Base-by-base conservation (phyloP, 1,140 invertebrate species). In the Pomphorhynchus laevis region DNA sequence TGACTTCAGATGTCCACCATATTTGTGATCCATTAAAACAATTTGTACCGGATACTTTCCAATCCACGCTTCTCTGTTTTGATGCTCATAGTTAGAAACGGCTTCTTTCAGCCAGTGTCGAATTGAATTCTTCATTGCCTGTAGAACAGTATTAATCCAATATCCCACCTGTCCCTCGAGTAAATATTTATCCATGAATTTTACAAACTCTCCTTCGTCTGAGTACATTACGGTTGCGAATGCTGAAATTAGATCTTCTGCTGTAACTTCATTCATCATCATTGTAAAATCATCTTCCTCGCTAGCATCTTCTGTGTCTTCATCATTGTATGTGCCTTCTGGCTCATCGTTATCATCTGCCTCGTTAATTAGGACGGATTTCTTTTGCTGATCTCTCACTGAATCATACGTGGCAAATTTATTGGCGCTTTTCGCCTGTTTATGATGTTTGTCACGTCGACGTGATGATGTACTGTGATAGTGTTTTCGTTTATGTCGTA, bases 221-320 rank as follows among this genome's bases (percentile, higher is more conserved):
- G 25, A 29, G 14, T 29, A 29, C 25, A 29, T 29, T 3, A 14
- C 25, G 14, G 14, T 29, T 3, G 25, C 25, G 11, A n/a, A n/a
- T 29, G 11, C 14, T 29, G 2, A 3, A 29, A 29, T 3, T 29
- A 3, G 2, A 29, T n/a, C 25, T 12, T 6, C 25, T 29, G 2
- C 11, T 29, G 25, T 29, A 2, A 9, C 11, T 29, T 29, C 14
- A 29, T 29, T 6, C 14, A 12, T 14, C 2, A 6, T 6, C 11
- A 61, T 44, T 49, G 44, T 57, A 63, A 47, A 59, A 21, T 48
- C 41, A 59, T 5, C 47, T 57, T 53, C 53, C 49, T 56, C 50
- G 60, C 62, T n/a, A n/a, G n/a, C n/a, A n/a, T n/a, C n/a, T n/a
- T n/a, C n/a, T n/a, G n/a, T n/a, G n/a, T n/a, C n/a, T n/a, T n/a